Conservation (phyloP, 2,888 invertebrate genomes). For the Crepidodera aurea region DNA sequence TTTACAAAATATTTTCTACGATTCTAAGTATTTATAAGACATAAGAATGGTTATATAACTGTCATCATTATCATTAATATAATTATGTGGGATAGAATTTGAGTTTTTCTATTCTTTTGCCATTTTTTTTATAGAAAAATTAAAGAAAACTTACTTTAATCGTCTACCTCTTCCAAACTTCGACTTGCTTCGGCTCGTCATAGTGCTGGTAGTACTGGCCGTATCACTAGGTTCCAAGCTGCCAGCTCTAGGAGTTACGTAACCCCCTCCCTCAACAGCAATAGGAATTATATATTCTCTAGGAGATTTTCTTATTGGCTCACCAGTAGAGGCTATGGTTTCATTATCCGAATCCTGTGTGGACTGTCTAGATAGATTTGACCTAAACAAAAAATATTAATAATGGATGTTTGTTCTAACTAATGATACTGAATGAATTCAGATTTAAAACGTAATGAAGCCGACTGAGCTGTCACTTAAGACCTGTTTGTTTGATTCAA, state of each 20-base stretch:
- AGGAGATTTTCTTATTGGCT: slow-evolving; percentile 87
- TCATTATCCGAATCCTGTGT: slow-evolving; percentile 78
- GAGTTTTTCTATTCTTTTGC: too few relatives aligned
- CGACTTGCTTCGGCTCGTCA: slow-evolving; percentile 63
- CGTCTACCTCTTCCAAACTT: slow-evolving; percentile 65
- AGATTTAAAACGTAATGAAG: too few relatives aligned
- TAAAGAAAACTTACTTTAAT: slow-evolving; percentile 76
- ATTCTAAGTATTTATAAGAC: too few relatives aligned
- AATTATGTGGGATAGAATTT: too few relatives aligned
- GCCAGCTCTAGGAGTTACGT: slow-evolving; percentile 78
- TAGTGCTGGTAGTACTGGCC: slow-evolving; percentile 66
- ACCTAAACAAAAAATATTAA: slow-evolving; percentile 45
- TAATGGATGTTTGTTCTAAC: too few relatives aligned
- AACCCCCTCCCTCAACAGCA: slow-evolving; percentile 89
- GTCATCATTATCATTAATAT: too few relatives aligned
- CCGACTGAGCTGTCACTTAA: too few relatives aligned
- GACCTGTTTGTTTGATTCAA: too few relatives aligned
- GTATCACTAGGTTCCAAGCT: slow-evolving; percentile 78
- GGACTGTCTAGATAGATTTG: slow-evolving; percentile 68
- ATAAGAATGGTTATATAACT: too few relatives aligned
- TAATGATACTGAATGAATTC: too few relatives aligned
- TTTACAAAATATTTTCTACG: too few relatives aligned
- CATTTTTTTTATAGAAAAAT: too few relatives aligned
- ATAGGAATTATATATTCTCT: slow-evolving; percentile 94
- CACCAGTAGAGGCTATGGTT: slow-evolving; percentile 66